Conservation (phyloP, 2,888 invertebrate species). For the Idaea dimidiata region DNA sequence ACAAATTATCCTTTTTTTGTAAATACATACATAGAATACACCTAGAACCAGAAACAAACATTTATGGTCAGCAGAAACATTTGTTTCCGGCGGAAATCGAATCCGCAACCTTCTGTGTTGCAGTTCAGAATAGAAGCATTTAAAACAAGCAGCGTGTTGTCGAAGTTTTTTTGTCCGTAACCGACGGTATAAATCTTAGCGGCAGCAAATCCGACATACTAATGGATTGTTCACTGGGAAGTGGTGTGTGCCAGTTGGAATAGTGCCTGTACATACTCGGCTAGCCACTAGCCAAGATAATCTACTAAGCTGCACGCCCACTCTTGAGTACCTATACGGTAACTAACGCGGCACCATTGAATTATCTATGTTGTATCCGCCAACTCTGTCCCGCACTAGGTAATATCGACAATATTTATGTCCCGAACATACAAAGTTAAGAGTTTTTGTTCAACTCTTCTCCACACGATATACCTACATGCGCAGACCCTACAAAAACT, state of each 20-base stretch:
- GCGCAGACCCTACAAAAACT: too few relatives aligned
- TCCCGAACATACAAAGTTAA: neutral
- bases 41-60: too few relatives aligned
- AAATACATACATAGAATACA: too few relatives aligned
- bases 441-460: neutral
- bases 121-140: constrained; percentile 23
- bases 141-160: constrained; percentile 26
- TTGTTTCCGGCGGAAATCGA: too few relatives aligned
- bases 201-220: constrained; percentile 59
- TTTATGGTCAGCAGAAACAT: too few relatives aligned
- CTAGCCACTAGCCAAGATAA: constrained; percentile 57
- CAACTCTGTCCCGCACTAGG: constrained; percentile 18
- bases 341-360: constrained; percentile 43
- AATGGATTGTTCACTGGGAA: constrained; percentile 66
- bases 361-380: constrained; percentile 43
- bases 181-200: constrained; percentile 50
- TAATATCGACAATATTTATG: neutral
- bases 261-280: constrained; percentile 54
- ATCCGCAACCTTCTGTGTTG: too few relatives aligned
- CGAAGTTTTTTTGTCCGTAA: constrained; percentile 41
- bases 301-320: constrained; percentile 52
- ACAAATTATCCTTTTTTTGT: too few relatives aligned
- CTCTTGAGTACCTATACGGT: constrained; percentile 43
- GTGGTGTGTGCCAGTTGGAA: constrained; percentile 64
- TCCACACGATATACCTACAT: neutral